Conservation (phyloP, 2,888 invertebrate genomes). For the Tigriopus californicus region DNA sequence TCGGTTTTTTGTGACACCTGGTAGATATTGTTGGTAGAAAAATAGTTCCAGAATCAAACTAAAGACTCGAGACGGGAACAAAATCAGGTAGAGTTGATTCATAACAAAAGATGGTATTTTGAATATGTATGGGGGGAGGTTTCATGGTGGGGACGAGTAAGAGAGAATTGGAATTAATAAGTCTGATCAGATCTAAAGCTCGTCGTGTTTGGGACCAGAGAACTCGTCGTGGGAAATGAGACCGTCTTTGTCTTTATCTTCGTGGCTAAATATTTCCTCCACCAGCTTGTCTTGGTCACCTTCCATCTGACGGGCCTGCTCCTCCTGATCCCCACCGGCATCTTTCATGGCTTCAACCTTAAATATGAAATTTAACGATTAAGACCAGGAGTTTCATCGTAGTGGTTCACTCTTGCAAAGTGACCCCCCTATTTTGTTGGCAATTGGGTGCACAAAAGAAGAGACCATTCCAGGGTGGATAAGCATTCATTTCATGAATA, state of each 20-base stretch:
- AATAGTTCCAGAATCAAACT: no score
- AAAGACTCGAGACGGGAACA: no score
- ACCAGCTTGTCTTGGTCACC: conserved; percentile 80
- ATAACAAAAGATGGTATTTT: no score
- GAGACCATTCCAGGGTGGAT: no score
- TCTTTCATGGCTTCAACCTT: conserved; percentile 29
- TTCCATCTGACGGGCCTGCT: conserved; percentile 60
- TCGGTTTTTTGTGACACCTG: no score
- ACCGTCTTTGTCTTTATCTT: conserved; percentile 90
- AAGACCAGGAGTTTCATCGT: no score
- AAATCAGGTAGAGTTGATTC: no score
- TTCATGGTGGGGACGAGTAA: neutral
- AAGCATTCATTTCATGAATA: no score
- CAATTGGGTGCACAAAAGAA: no score
- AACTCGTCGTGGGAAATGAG: conserved; percentile 90
- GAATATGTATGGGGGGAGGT: neutral
- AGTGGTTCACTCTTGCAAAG: no score
- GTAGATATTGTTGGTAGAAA: no score
- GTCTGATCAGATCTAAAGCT: conserved; percentile 48
- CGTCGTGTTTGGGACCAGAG: conserved; percentile 92
- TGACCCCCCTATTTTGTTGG: no score
- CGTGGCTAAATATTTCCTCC: conserved; percentile 90
- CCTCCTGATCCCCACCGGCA: conserved; percentile 35
- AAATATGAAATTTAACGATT: neutral
- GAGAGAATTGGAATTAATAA: neutral